These are phyloP conservation scores for Ophthalmolycus amberensis DNA, from an alignment of 2,113 vertebrate species.

Conservation along the genomic window DNA sequence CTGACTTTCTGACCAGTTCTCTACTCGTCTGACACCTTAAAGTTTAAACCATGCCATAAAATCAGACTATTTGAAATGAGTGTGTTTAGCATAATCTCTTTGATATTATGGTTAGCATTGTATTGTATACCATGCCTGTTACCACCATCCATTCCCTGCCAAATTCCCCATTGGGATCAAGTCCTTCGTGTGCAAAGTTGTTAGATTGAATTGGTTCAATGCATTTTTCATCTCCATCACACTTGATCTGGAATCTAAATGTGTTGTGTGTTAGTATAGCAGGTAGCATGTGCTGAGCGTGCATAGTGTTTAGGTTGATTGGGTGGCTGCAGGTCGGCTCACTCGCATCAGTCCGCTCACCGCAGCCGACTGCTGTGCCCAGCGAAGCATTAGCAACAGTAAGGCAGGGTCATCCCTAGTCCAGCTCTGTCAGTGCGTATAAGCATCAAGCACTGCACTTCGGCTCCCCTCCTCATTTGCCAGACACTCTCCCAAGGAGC, in stretches of 20 bases:
- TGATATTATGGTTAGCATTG: not conserved
- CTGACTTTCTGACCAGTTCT: not conserved
- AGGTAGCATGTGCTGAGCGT: conserved; percentile 56
- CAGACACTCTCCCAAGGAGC: conserved; percentile 59
- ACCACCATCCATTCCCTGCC: not conserved
- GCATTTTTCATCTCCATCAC: conserved; percentile 35
- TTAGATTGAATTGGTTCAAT: not conserved
- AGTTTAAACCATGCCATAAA: not conserved
- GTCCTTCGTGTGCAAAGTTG: not conserved
- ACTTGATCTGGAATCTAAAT: conserved; percentile 6
- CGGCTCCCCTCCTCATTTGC: conserved; percentile 49
- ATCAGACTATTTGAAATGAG: not conserved
- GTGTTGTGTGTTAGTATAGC: conserved; percentile 23
- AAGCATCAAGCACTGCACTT: conserved; percentile 76
- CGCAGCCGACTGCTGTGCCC: conserved; percentile 62
- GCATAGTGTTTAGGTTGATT: conserved; percentile 48
- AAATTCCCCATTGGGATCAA: not conserved
- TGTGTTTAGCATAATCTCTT: not conserved
- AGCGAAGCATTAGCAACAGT: conserved; percentile 73
- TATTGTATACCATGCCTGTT: not conserved
- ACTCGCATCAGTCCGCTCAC: conserved; percentile 64
- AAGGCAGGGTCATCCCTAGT: conserved; percentile 77
- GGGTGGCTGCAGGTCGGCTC: conserved; percentile 59
- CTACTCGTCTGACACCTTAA: not conserved
- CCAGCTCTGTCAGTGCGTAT: conserved; percentile 80